Conservation (phyloP, 2,113 vertebrate genomes). For the Carassius auratus region DNA sequence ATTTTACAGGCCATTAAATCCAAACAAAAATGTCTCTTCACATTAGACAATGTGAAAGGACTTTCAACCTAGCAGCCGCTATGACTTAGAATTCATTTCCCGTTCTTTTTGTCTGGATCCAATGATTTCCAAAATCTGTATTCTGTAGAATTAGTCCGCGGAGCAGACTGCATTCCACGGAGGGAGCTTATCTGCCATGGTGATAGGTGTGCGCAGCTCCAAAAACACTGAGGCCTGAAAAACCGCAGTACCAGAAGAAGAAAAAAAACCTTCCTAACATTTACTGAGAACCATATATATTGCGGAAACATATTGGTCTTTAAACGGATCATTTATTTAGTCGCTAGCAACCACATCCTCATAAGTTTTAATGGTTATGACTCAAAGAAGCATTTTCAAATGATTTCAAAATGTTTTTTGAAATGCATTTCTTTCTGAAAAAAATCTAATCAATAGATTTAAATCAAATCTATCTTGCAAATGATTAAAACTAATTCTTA, state of each 20-base stretch:
- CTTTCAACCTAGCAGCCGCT: slow-evolving; percentile 41
- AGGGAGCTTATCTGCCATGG: slow-evolving; percentile 39
- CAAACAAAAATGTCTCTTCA: background rate
- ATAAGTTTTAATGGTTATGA: background rate
- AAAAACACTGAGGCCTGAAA: slow-evolving; percentile 12
- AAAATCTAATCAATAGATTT: too few relatives aligned
- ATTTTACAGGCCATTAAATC: slow-evolving; percentile 1
- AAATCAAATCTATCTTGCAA: background rate
- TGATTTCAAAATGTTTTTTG: background rate
- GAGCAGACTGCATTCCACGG: slow-evolving; percentile 34
- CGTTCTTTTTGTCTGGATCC: slow-evolving; percentile 39
- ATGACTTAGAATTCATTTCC: slow-evolving; percentile 47
- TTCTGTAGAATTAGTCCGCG: slow-evolving; percentile 30
- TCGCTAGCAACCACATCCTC: slow-evolving; percentile 1
- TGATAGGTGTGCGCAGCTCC: slow-evolving; percentile 17
- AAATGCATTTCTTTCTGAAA: background rate
- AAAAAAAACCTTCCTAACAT: background rate
- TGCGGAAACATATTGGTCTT: background rate
- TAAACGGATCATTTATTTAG: slow-evolving; percentile 32
- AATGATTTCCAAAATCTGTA: slow-evolving; percentile 51
- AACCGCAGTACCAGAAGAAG: background rate
- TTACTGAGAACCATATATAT: slow-evolving; percentile 1
- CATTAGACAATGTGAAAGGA: slow-evolving; percentile 38
- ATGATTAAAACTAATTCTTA: background rate
- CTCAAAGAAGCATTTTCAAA: background rate